Percentiles rank a stretch among this genome's conserved stretches.
Conservation (phyloP, 2,113 vertebrate genomes). For the Guaruba guarouba region DNA sequence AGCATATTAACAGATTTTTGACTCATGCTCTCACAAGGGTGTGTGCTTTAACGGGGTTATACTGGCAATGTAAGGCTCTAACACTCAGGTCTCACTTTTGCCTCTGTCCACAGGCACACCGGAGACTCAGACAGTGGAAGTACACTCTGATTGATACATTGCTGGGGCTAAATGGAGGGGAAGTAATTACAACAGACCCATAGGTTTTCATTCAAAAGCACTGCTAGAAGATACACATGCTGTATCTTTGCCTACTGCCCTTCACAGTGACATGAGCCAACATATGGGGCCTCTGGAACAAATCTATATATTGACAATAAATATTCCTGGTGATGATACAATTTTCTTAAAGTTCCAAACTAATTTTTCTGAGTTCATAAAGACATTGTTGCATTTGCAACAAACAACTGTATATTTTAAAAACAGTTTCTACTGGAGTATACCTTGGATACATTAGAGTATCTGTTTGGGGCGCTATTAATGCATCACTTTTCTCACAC, state of each 20-base stretch:
- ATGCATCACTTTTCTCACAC: background rate
- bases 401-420: background rate
- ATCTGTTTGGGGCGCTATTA: background rate
- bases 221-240: rapidly evolving
- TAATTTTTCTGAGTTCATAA: background rate
- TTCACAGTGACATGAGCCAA: background rate
- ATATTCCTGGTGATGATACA: background rate
- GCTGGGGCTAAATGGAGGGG: background rate
- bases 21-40: background rate
- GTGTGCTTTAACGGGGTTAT: rapidly evolving
- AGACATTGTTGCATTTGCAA: background rate
- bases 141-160: rapidly evolving
- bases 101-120: background rate
- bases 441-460: background rate
- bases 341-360: background rate
- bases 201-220: background rate
- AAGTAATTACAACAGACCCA: background rate
- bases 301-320: background rate
- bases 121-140: background rate
- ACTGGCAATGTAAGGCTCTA: background rate
- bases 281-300: background rate
- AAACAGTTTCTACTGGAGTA: background rate
- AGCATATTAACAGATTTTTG: background rate
- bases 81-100: background rate
- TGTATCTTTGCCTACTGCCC: background rate